Conservation (phyloP, 2,888 invertebrate genomes). For the Amphipoea oculea region DNA sequence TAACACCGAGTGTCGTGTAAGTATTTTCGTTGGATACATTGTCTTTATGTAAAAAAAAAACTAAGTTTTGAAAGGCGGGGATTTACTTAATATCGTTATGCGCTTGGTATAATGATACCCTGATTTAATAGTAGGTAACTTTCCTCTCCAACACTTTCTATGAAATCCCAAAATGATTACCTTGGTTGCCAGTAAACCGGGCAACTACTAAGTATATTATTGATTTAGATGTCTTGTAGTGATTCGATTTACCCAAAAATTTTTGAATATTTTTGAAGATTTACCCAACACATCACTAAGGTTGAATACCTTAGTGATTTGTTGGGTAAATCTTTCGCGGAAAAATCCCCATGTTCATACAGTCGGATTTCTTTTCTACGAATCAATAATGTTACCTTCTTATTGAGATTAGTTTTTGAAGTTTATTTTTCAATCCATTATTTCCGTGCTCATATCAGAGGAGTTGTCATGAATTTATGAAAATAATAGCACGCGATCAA, state of each 20-base stretch:
- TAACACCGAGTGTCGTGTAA: slow-evolving; percentile 45
- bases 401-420: slow-evolving; percentile 30
- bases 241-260: slow-evolving; percentile 23
- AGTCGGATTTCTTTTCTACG: not conserved
- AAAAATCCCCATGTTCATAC: slow-evolving; percentile 4
- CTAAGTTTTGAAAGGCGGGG: not conserved
- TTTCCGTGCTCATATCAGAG: slow-evolving; percentile 60
- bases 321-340: not conserved
- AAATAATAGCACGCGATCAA: slow-evolving; percentile 68
- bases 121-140: not conserved
- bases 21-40: slow-evolving; percentile 40
- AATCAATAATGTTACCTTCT: slow-evolving; percentile 19
- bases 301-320: slow-evolving; percentile 16
- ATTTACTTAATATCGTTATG: not conserved
- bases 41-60: slow-evolving; percentile 31
- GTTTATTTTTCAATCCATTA: slow-evolving; percentile 48
- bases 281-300: no score
- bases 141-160: not conserved
- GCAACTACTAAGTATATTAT: slow-evolving; percentile 59
- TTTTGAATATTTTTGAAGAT: no score
- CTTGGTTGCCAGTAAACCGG: slow-evolving; percentile 1
- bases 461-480: slow-evolving; percentile 59
- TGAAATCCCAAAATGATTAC: slow-evolving; percentile 3
- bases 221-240: slow-evolving; percentile 64
- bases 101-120: not conserved